Conservation (phyloP, 2,797 vertebrate genomes). For the Otolemur crassicaudatus region DNA sequence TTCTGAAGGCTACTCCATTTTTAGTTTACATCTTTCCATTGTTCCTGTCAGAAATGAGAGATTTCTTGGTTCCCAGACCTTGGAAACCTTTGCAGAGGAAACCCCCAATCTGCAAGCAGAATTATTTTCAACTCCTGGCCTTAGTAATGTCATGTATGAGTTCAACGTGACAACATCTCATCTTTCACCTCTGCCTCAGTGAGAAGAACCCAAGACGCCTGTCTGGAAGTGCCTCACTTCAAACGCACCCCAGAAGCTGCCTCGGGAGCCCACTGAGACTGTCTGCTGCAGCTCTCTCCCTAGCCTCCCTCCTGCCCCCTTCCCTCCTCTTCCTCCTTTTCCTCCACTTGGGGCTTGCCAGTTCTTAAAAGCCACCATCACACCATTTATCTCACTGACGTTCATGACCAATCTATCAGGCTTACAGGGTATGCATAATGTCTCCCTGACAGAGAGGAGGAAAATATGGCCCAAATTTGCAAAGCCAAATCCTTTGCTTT, state of each 20-base stretch:
- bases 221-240: slow-evolving; percentile 12
- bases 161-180: slow-evolving; percentile 58
- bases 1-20: slow-evolving; percentile 64
- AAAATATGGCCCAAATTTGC: not conserved
- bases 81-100: not conserved
- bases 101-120: slow-evolving; percentile 13
- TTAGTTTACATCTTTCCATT: slow-evolving; percentile 60
- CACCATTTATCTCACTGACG: not conserved
- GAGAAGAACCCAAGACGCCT: not conserved
- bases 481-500: not conserved
- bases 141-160: slow-evolving; percentile 52
- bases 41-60: slow-evolving; percentile 31
- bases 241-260: not conserved
- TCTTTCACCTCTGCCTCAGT: slow-evolving; percentile 57
- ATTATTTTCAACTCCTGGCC: slow-evolving; percentile 47
- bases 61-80: slow-evolving; percentile 9
- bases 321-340: no score
- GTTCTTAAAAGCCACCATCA: not conserved
- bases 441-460: not conserved
- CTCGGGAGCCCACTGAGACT: not conserved
- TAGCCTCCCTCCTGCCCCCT: not conserved
- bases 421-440: not conserved
- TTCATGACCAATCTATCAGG: not conserved
- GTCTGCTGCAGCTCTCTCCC: not conserved
- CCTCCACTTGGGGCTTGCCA: not conserved